Evolutionary conservation across 2,888 invertebrate species (phyloP).

Genomic region (Glomeris marginata): DNA sequence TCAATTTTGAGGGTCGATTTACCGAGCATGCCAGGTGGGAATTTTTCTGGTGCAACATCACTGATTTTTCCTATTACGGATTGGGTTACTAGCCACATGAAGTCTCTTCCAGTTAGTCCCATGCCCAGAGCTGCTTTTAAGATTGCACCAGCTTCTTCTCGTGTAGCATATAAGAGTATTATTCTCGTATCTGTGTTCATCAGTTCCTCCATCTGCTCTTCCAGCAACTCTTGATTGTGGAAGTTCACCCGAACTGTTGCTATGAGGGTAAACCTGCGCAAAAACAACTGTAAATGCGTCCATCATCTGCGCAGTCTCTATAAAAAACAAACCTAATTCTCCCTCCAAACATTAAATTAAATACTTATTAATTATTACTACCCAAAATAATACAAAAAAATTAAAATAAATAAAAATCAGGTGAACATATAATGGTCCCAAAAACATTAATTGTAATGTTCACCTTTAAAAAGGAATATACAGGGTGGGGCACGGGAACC

Average conservation of each 20-base stretch:
- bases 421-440: not conserved
- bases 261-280: slow-evolving; percentile 17
- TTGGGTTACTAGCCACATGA: slow-evolving; percentile 29
- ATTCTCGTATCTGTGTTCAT: slow-evolving; percentile 40
- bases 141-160: slow-evolving; percentile 13
- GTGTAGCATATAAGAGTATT: slow-evolving; percentile 24
- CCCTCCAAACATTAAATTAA: no score
- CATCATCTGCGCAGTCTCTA: not conserved
- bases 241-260: slow-evolving; percentile 16
- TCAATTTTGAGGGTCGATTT: slow-evolving; percentile 4
- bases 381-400: no score
- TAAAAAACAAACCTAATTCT: no score
- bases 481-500: no score
- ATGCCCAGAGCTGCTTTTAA: slow-evolving; percentile 21
- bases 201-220: slow-evolving; percentile 57
- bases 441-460: not conserved
- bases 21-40: slow-evolving; percentile 84
- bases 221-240: slow-evolving; percentile 37
- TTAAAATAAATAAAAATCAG: not conserved
- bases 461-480: no score
- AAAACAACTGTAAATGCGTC: not conserved
- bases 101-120: slow-evolving; percentile 22
- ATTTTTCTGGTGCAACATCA: slow-evolving; percentile 40
- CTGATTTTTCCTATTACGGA: slow-evolving; percentile 26
- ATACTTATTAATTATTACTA: no score